Evolutionary conservation across 2,888 invertebrate species (phyloP).

Genomic region (Antheraea assamensis): DNA sequence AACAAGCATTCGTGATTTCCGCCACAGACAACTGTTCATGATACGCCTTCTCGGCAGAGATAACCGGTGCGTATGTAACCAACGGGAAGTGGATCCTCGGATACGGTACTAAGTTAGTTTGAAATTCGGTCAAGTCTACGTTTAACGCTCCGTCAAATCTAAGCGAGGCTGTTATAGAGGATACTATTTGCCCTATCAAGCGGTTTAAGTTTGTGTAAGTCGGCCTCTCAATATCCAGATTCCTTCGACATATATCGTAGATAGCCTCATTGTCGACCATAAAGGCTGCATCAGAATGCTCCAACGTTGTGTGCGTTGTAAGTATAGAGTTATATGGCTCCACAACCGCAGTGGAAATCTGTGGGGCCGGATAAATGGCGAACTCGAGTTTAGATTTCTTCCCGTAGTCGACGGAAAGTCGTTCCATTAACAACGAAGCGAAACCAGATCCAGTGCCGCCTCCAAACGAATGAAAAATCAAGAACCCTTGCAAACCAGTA

Average conservation of each 20-base stretch:
- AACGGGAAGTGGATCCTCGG: constrained; percentile 97
- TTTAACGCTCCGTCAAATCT: constrained; percentile 96
- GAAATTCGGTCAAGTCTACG: constrained; percentile 96
- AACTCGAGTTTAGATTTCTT: constrained; percentile 97
- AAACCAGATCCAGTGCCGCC: constrained; percentile 97
- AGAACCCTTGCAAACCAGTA: constrained; percentile 94
- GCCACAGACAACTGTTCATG: constrained; percentile 95
- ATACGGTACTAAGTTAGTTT: constrained; percentile 96
- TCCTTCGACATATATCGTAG: constrained; percentile 95
- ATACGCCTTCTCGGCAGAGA: constrained; percentile 96
- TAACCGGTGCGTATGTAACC: constrained; percentile 94
- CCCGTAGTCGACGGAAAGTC: constrained; percentile 96
- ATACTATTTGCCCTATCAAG: constrained; percentile 96
- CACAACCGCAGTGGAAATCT: constrained; percentile 93
- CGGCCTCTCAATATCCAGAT: constrained; percentile 96
- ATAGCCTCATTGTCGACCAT: constrained; percentile 96
- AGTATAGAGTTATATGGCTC: constrained; percentile 98
- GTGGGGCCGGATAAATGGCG: constrained; percentile 97
- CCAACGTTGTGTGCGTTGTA: constrained; percentile 96
- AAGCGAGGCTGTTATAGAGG: constrained; percentile 94
- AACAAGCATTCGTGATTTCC: constrained; percentile 97
- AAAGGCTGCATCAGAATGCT: constrained; percentile 97
- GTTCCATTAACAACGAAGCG: constrained; percentile 96
- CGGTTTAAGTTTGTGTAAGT: constrained; percentile 98
- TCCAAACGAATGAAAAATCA: constrained; percentile 97